Percentiles rank a stretch among this genome's conserved stretches.
Evolutionary conservation across 1,140 invertebrate genomes (phyloP).

Genomic region (Lordiphosa mommai): DNA sequence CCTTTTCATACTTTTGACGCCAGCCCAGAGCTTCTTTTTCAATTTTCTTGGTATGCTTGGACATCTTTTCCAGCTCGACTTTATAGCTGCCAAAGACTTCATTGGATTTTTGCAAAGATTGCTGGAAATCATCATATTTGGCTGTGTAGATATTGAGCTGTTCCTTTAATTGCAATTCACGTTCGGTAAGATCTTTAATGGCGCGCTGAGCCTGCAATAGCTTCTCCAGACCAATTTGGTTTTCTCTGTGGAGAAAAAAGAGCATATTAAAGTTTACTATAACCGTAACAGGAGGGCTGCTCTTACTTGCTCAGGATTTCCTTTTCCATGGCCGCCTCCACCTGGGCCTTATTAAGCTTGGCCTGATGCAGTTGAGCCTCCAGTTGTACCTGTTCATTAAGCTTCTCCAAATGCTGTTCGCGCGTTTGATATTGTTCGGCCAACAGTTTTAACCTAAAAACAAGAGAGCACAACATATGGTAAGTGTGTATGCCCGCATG

Average conservation of each 20-base stretch:
- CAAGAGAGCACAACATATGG: slow-evolving; percentile 27
- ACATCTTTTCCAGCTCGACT: slow-evolving; percentile 95
- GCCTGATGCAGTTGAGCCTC: slow-evolving; percentile 91
- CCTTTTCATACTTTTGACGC: slow-evolving; percentile 91
- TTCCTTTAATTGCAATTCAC: slow-evolving; percentile 85
- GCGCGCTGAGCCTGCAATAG: slow-evolving; percentile 85
- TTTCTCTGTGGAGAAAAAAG: no score
- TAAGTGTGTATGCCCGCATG: slow-evolving; percentile 35
- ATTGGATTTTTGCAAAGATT: slow-evolving; percentile 90
- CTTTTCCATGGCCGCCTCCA: slow-evolving; percentile 85
- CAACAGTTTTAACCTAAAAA: slow-evolving; percentile 85
- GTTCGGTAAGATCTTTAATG: slow-evolving; percentile 84
- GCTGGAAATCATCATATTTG: slow-evolving; percentile 95
- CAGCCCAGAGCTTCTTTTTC: slow-evolving; percentile 91
- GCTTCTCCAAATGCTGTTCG: slow-evolving; percentile 91
- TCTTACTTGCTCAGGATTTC: slow-evolving; percentile 82
- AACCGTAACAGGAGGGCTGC: no score
- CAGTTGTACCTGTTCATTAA: slow-evolving; percentile 90
- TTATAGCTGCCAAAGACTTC: slow-evolving; percentile 93
- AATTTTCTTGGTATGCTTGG: slow-evolving; percentile 90
- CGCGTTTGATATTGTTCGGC: slow-evolving; percentile 91
- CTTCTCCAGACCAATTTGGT: slow-evolving; percentile 81
- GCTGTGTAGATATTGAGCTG: slow-evolving; percentile 91
- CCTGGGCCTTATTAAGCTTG: slow-evolving; percentile 87
- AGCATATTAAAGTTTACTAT: no score